Conservation (phyloP, 2,797 vertebrate genomes). For the Dromococcyx pavoninus region DNA sequence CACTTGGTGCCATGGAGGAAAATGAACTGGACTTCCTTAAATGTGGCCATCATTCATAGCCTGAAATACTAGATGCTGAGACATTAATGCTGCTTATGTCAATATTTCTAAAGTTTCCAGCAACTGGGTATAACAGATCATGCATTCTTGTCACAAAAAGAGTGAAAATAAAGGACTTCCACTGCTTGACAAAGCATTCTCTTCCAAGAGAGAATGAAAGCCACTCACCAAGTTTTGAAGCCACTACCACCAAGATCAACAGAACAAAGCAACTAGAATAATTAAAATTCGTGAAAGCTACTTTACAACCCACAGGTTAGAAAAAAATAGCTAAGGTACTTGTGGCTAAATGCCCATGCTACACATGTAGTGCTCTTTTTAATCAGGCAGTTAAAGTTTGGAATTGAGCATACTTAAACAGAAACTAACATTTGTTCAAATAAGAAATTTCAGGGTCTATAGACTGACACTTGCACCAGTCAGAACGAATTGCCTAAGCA, state of each 20-base stretch:
- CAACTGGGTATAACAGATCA: background rate
- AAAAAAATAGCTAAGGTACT: background rate
- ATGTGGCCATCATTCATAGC: background rate
- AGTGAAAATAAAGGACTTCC: background rate
- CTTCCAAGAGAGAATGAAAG: background rate
- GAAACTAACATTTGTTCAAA: background rate
- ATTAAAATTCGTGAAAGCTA: background rate
- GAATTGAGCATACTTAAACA: background rate
- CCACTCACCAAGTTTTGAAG: too few relatives aligned
- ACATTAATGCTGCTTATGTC: too few relatives aligned
- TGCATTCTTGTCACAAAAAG: background rate
- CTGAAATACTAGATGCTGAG: background rate
- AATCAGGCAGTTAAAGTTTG: background rate
- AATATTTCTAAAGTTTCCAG: background rate
- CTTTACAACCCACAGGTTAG: background rate
- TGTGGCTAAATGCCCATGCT: background rate
- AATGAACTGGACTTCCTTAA: background rate
- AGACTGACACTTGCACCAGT: background rate
- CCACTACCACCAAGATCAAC: background rate
- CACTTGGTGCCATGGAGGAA: background rate
- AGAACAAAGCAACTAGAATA: background rate
- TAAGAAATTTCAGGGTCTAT: background rate
- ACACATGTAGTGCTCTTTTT: rapidly evolving
- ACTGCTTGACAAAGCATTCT: background rate
- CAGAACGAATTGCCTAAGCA: background rate